Base-by-base conservation (phyloP, 2,888 invertebrate species). In the Orthosia incerta region DNA sequence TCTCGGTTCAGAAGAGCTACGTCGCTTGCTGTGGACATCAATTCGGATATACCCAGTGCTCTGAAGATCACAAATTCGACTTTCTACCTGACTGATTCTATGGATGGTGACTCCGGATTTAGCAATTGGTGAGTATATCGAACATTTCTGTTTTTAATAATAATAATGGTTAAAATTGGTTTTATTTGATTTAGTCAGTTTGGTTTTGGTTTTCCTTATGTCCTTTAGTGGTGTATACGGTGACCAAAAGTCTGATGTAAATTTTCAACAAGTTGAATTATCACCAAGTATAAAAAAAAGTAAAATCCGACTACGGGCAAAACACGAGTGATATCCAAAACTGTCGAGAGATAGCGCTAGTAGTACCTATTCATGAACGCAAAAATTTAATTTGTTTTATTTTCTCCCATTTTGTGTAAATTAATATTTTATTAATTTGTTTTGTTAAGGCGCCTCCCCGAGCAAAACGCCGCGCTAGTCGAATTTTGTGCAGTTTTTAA, bases 81-180 rank as follows among this genome's bases (percentile, higher is more conserved):
- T 0, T 98, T 98, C 91, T 98, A 98, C 88, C 91, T 98, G 85
- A 97, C 97, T 64, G 97, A 97, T 82, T 97, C 97, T 0, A 97
- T 97, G 85, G 97, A 97, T 86, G 96, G 97, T 2, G 97, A 97
- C 88, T 97, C 97, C 2, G 97, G 97, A 50, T 97, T 97, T 85
- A 97, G 96, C 83, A 95, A 96, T 84, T 95, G 96, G 96, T 96
- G 88, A 93, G 93, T 84, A 57, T 20, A 2, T 46, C 31, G 11
- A 0, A 15, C 5, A 16, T 31, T 5, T 13, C 16, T 56, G 26
- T 62, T 18, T 62, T 31, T 7, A 31, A 7, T 31, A 31, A 7
- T 31, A 31, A 31, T 31, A 31, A 31, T 31, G 31, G 0, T 7
- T 39, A 39, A 9, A 39, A 39, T 39, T 39, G 39, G 5, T 31